phyloP scores from a whole-genome alignment of 37 sponge, comb jelly and placozoan genomes.

The Diacarnus erythraeanus region DNA sequence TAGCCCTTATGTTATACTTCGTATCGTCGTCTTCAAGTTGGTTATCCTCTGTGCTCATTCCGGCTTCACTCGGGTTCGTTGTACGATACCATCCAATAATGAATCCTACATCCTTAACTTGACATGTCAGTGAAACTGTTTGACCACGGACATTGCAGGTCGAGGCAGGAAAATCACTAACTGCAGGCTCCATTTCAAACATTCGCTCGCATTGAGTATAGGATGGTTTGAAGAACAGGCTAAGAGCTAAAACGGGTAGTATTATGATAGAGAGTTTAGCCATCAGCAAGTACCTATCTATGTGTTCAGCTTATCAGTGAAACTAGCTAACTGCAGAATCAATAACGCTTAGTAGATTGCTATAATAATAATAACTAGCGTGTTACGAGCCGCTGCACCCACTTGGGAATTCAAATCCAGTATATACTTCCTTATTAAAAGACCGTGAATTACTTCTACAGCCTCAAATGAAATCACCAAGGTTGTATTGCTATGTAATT shows the following conservation, averaged over 20 bases:
- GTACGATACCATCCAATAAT: background rate
- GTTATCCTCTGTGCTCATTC: background rate
- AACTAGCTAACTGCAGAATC: no score
- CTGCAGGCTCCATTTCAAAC: background rate
- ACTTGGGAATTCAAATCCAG: no score
- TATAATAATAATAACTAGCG: no score
- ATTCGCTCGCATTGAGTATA: background rate
- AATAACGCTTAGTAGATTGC: no score
- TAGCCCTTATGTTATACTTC: background rate
- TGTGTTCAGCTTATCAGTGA: no score
- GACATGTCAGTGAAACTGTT: background rate
- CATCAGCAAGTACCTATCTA: no score
- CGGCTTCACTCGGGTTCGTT: background rate
- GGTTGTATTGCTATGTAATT: no score
- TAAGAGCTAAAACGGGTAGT: background rate
- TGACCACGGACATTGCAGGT: background rate
- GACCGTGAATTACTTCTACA: no score
- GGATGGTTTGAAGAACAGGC: background rate
- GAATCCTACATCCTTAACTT: background rate
- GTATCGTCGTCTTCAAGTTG: background rate
- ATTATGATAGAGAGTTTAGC: no score
- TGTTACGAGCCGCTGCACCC: no score
- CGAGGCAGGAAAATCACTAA: background rate
- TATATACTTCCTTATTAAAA: no score
- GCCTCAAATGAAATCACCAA: no score